phyloP scores from a whole-genome alignment of 2,888 invertebrate species.

The Caenorhabditis sp. region DNA sequence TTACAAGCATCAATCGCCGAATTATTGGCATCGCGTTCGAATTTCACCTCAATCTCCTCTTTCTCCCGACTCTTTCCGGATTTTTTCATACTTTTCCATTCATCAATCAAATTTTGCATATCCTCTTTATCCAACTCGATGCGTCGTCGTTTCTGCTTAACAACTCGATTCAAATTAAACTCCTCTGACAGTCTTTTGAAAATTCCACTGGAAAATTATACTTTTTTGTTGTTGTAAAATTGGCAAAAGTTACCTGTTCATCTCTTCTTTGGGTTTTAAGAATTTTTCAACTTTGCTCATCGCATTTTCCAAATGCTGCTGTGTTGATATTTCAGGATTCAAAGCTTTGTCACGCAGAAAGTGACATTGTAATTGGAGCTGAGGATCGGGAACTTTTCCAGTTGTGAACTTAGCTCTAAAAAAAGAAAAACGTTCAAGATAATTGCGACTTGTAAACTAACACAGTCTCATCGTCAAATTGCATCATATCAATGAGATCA shows the following conservation, averaged over 20 bases:
- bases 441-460: not conserved
- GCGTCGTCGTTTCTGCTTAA: conserved; percentile 21
- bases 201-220: conserved; percentile 5
- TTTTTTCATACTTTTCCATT: conserved; percentile 1
- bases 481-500: conserved; percentile 37
- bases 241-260: not conserved
- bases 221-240: not conserved
- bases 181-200: conserved; percentile 16
- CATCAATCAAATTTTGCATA: conserved; percentile 15
- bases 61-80: not conserved
- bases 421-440: not conserved
- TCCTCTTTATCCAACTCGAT: conserved; percentile 23
- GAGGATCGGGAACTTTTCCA: conserved; percentile 34
- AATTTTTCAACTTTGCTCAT: not conserved
- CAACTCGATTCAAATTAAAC: conserved; percentile 28
- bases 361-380: conserved; percentile 38
- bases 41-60: not conserved
- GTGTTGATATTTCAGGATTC: conserved; percentile 11
- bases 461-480: not conserved
- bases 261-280: not conserved
- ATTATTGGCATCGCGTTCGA: not conserved
- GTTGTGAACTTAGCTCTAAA: conserved; percentile 16
- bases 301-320: conserved; percentile 1
- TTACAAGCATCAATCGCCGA: not conserved
- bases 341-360: conserved; percentile 27